A percentile compares a stretch with the other conserved stretches of the same genome.
phyloP scores from a whole-genome alignment of 1,140 invertebrate genomes.

The Bursaphelenchus mucronatus region DNA sequence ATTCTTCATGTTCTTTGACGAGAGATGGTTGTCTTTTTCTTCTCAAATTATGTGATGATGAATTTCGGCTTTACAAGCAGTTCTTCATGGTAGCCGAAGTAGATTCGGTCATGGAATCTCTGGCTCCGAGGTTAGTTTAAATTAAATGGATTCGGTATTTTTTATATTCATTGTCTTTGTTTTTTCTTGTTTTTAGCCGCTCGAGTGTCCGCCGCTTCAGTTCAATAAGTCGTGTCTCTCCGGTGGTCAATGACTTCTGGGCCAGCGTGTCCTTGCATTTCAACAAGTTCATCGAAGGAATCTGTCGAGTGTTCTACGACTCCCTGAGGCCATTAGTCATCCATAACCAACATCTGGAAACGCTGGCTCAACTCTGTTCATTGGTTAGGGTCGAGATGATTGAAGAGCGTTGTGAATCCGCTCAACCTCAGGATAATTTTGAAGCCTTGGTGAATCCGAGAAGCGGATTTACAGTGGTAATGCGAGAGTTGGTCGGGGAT shows the following conservation, averaged over 20 bases:
- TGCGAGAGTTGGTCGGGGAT: conserved; percentile 84
- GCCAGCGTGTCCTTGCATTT: conserved; percentile 32
- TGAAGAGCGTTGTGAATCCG: conserved; percentile 80
- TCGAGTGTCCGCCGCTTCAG: conserved; percentile 16
- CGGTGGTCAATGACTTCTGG: conserved; percentile 13
- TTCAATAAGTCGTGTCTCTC: background rate
- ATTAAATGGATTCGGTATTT: background rate
- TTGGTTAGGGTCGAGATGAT: conserved; percentile 87
- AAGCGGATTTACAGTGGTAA: conserved; percentile 72
- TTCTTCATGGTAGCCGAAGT: conserved; percentile 45
- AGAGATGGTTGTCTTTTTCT: conserved; percentile 55
- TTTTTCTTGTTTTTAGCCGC: background rate
- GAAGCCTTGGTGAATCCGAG: conserved; percentile 46
- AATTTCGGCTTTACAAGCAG: conserved; percentile 58
- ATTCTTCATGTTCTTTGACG: conserved; percentile 55
- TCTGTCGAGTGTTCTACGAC: conserved; percentile 87
- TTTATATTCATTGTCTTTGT: background rate
- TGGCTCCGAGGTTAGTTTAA: background rate
- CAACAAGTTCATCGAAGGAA: conserved; percentile 71
- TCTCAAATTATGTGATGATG: conserved; percentile 56
- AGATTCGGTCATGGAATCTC: conserved; percentile 1
- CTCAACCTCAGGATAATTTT: conserved; percentile 9
- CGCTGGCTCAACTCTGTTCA: conserved; percentile 87
- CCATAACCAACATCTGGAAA: conserved; percentile 94
- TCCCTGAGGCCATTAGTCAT: conserved; percentile 88